A percentile compares a stretch with the other conserved stretches of the same genome.
Evolutionary conservation across 2,888 invertebrate genomes (phyloP).

Genomic region (Oscheius sp.): DNA sequence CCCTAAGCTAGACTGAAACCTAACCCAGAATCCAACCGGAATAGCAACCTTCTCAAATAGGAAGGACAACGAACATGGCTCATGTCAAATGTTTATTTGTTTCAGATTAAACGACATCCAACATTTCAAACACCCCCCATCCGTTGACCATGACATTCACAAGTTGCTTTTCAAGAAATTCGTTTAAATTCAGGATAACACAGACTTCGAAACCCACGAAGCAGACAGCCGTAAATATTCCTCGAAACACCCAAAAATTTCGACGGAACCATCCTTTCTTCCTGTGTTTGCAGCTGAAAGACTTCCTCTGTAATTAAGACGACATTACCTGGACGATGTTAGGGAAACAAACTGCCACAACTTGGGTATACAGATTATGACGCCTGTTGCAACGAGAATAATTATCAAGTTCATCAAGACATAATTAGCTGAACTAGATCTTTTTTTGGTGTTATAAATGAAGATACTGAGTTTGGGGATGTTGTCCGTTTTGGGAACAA

Average conservation of each 20-base stretch:
- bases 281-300: conserved; percentile 18
- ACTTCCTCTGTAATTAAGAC: background rate
- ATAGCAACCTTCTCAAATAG: too few relatives aligned
- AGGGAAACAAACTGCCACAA: conserved; percentile 17
- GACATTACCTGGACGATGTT: conserved; percentile 11
- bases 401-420: background rate
- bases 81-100: background rate
- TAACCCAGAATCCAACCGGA: background rate
- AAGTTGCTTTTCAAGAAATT: too few relatives aligned
- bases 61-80: background rate
- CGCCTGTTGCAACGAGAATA: conserved; percentile 1
- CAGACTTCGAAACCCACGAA: conserved; percentile 3
- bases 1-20: background rate
- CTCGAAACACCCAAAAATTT: conserved; percentile 39
- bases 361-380: conserved; percentile 21
- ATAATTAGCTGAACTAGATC: background rate
- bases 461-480: conserved; percentile 22
- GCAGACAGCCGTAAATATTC: conserved; percentile 30
- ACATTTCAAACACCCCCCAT: too few relatives aligned
- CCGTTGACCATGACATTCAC: too few relatives aligned
- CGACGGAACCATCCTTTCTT: conserved; percentile 36
- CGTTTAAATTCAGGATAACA: background rate
- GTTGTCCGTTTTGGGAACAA: conserved; percentile 13
- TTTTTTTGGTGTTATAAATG: background rate
- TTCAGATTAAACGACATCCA: too few relatives aligned